phyloP scores from a whole-genome alignment of 2,113 vertebrate species.

The Callipepla californica region DNA sequence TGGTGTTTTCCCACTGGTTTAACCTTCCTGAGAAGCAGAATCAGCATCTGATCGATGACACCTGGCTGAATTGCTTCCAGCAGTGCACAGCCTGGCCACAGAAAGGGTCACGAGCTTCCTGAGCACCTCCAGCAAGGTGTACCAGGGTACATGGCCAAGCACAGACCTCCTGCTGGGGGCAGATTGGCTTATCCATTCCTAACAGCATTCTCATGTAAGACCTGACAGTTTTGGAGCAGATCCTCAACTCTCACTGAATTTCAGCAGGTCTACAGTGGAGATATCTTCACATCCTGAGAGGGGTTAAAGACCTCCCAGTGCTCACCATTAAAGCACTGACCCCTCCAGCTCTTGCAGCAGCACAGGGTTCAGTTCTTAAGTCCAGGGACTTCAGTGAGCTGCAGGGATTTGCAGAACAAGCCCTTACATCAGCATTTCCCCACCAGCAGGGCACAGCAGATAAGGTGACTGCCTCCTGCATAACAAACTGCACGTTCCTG shows the following conservation, averaged over 20 bases:
- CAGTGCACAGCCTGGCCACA: accelerated
- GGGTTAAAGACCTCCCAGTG: accelerated
- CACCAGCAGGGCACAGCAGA: neutral
- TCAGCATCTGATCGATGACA: neutral
- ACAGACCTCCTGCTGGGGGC: neutral
- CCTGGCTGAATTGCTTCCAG: neutral
- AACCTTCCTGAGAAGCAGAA: neutral
- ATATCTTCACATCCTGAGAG: accelerated
- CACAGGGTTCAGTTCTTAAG: accelerated
- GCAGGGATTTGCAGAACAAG: neutral
- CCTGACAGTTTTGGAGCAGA: neutral
- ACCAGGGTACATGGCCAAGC: accelerated
- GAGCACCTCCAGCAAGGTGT: neutral
- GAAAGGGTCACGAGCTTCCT: neutral
- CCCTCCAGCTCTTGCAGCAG: neutral
- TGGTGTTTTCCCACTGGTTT: neutral
- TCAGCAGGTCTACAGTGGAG: neutral
- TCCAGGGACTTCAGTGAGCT: neutral
- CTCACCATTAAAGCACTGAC: neutral
- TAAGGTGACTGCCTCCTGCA: neutral
- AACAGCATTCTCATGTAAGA: accelerated
- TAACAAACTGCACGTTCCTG: neutral
- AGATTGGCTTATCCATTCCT: too few species aligned
- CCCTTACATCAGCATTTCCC: neutral
- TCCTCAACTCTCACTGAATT: neutral